phyloP scores from a whole-genome alignment of 2,113 vertebrate species.

The Parotia lawesii region DNA sequence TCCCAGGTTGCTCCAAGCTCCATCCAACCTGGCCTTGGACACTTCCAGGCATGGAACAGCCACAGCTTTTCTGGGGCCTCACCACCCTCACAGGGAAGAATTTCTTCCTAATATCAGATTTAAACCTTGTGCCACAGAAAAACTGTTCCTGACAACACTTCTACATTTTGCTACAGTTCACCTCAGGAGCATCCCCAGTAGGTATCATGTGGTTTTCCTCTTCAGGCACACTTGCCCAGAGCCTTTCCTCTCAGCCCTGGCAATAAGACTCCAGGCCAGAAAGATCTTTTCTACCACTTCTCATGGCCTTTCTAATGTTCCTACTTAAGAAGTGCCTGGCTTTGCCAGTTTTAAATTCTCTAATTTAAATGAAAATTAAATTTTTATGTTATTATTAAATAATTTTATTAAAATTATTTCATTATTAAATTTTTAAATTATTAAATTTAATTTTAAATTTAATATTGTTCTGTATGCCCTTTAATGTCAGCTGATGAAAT shows the following conservation, averaged over 20 bases:
- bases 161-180: background rate
- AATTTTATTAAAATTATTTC: background rate
- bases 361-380: background rate
- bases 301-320: background rate
- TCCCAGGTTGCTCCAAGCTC: background rate
- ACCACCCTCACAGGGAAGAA: background rate
- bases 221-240: background rate
- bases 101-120: background rate
- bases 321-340: background rate
- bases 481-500: background rate
- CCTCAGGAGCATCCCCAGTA: background rate
- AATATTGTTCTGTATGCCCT: background rate
- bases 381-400: background rate
- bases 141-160: background rate
- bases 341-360: background rate
- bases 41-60: background rate
- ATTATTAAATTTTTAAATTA: background rate
- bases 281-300: background rate
- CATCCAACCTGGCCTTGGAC: rapidly evolving
- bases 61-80: background rate
- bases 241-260: background rate
- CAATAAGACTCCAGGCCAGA: background rate
- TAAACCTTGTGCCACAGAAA: background rate
- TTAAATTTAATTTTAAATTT: background rate
- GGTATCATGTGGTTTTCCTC: background rate